Conservation (phyloP, 2,113 vertebrate genomes). For the Hydrochoerus hydrochaeris region DNA sequence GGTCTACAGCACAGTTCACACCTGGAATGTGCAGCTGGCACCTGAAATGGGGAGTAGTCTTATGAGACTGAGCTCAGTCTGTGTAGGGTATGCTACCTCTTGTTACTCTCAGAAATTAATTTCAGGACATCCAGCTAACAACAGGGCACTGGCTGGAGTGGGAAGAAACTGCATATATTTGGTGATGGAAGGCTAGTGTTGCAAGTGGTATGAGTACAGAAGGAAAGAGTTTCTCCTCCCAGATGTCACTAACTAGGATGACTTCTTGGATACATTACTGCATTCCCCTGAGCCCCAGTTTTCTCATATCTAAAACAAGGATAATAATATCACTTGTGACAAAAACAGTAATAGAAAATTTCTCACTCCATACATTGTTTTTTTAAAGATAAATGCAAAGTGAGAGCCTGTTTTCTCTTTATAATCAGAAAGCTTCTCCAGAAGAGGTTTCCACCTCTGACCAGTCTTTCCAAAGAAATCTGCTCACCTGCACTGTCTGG, state of each 20-base stretch:
- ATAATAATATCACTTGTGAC: fast-evolving
- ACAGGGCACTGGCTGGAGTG: neutral
- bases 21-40: neutral
- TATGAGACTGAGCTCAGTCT: neutral
- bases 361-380: neutral
- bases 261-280: neutral
- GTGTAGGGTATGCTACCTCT: too few species aligned
- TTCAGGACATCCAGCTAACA: too few species aligned
- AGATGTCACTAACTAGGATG: neutral
- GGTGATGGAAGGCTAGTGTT: neutral
- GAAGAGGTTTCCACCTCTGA: neutral
- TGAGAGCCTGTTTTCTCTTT: neutral
- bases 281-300: neutral
- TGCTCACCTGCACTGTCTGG: constrained; percentile 30
- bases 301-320: neutral
- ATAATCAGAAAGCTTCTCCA: neutral
- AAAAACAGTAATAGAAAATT: neutral
- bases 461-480: neutral
- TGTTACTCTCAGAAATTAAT: neutral
- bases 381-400: neutral
- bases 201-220: neutral
- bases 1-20: neutral
- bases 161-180: neutral
- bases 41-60: too few species aligned
- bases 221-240: neutral